Base-by-base conservation (phyloP, 2,888 invertebrate genomes). In the Limenitis camilla region DNA sequence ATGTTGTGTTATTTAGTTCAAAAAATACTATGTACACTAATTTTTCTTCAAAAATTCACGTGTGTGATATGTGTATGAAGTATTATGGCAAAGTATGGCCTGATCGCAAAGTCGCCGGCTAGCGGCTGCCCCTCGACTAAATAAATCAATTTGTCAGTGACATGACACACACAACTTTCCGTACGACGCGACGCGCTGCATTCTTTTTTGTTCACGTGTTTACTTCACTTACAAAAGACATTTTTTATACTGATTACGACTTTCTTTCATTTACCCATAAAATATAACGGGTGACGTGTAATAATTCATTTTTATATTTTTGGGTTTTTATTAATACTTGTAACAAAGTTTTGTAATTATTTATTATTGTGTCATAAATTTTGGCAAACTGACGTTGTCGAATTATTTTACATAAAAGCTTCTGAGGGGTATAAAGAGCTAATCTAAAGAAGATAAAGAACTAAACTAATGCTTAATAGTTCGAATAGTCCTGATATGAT, bases 131-230 rank as follows among this genome's bases (percentile, higher is more conserved):
- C 72, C 73, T 69, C 58, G 62, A 71, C 75, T 69, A 74, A 74
- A 84, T 84, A 83, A 84, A 84, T 84, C 84, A 82, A 83, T 81
- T 83, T 84, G 83, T 84, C 83, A 82, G 79, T 76, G 78, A 78
- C 79, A 71, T 67, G 68, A 67, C 70, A 70, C 69, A 68, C 73
- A 69, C 65, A 61, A 61, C 55, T 53, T 36, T 49, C 44, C 38
- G 43, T 56, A 52, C 59, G 56, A 59, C 57, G 59, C 59, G 56
- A 59, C 57, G 59, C 59, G 49, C 47, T 41, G 45, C 41, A 35
- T 30, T 46, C 41, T 61, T 61, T 46, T 56, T 54, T 56, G 49
- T 49, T 39, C 40, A 51, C 51, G 36, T 52, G 55, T 55, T 55
- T 35, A 51, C 47, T 55, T 40, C 36, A 11, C 48, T 55, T 51